Conservation (phyloP, 2,888 invertebrate genomes). For the Cosmorhoe ocellata region DNA sequence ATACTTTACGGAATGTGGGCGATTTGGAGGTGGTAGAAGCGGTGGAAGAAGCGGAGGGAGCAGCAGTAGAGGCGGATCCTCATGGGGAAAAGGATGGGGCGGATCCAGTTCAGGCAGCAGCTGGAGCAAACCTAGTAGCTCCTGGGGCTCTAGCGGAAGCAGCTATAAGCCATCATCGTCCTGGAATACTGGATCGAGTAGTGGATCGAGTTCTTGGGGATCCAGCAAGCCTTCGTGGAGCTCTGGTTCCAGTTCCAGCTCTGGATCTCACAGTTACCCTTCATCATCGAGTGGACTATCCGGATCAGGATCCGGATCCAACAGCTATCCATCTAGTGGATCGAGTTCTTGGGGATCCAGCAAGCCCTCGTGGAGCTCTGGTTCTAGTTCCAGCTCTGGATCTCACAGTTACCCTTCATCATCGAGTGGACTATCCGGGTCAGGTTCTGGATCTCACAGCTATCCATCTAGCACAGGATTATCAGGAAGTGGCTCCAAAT, state of each 20-base stretch:
- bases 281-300: conserved; percentile 35
- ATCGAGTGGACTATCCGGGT: conserved; percentile 34
- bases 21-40: conserved; percentile 31
- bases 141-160: conserved; percentile 19
- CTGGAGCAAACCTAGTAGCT: conserved; percentile 14
- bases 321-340: too few species aligned
- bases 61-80: conserved; percentile 32
- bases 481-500: conserved; percentile 6
- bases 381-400: conserved; percentile 21
- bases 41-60: conserved; percentile 38
- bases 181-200: conserved; percentile 16
- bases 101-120: conserved; percentile 22
- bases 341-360: conserved; percentile 5
- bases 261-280: conserved; percentile 12
- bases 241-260: conserved; percentile 1
- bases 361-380: too few species aligned
- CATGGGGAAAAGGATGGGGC: conserved; percentile 33
- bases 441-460: conserved; percentile 19
- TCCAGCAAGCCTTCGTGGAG: conserved; percentile 23
- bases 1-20: conserved; percentile 47
- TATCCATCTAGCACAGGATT: conserved; percentile 2
- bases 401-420: conserved; percentile 32
- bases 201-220: conserved; percentile 17
- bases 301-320: conserved; percentile 26
- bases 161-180: conserved; percentile 31